phyloP scores from a whole-genome alignment of 2,113 vertebrate species.

The Dascyllus trimaculatus region DNA sequence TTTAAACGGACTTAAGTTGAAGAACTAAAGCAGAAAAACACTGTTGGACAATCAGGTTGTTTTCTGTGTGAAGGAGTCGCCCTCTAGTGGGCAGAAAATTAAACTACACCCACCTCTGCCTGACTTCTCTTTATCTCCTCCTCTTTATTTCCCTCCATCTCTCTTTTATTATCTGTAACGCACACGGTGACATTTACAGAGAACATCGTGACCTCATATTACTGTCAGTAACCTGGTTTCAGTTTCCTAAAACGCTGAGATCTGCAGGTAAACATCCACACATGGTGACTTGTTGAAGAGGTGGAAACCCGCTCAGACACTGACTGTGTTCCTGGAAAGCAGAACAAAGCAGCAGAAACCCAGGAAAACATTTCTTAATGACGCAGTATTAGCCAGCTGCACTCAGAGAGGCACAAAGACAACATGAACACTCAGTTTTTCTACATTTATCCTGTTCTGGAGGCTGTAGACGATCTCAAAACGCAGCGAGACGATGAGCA shows the following conservation, averaged over 20 bases:
- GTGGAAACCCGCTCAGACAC: background rate
- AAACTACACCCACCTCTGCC: background rate
- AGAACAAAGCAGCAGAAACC: constrained; percentile 7
- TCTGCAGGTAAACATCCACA: constrained; percentile 20
- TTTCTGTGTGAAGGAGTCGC: constrained; percentile 26
- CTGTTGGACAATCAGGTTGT: background rate
- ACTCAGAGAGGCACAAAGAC: too few species aligned
- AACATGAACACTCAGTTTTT: too few species aligned
- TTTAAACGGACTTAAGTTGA: background rate
- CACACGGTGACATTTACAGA: background rate
- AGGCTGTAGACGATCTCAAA: too few species aligned
- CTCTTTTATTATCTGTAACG: background rate
- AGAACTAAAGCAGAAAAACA: background rate
- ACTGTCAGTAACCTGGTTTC: constrained; percentile 19
- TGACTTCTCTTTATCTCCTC: too few species aligned
- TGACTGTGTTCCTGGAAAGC: constrained; percentile 21
- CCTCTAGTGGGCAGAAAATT: constrained; percentile 27
- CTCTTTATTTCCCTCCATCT: too few species aligned
- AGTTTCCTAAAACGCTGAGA: constrained; percentile 22
- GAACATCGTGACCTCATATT: background rate
- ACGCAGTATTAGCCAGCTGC: too few species aligned
- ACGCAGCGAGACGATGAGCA: too few species aligned
- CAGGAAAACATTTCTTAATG: too few species aligned
- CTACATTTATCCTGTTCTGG: too few species aligned
- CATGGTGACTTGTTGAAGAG: background rate